phyloP scores from a whole-genome alignment of 2,113 vertebrate species.

The Microcebus tavaratra region DNA sequence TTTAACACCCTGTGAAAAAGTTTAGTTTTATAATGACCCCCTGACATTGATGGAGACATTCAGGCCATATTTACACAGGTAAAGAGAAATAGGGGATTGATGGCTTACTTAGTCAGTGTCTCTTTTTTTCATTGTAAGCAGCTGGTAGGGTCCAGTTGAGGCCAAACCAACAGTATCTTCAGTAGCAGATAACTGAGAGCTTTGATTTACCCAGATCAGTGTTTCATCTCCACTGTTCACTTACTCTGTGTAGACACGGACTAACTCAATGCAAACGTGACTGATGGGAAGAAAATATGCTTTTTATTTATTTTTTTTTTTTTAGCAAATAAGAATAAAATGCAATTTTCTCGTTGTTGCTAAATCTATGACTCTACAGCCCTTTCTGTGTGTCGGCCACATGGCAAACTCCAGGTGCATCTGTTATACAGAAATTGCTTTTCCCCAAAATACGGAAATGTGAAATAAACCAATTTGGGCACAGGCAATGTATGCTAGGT shows the following conservation, averaged over 20 bases:
- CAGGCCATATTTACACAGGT: not conserved
- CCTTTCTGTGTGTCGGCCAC: not conserved
- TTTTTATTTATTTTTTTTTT: constrained; percentile 44
- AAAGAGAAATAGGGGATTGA: not conserved
- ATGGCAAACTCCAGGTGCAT: constrained; percentile 72
- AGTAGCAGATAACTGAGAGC: not conserved
- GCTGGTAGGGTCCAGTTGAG: not conserved
- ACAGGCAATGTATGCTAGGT: constrained; percentile 80
- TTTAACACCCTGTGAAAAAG: not conserved
- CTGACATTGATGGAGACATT: not conserved
- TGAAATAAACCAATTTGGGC: constrained; percentile 85
- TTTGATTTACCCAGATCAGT: not conserved
- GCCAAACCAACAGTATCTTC: constrained; percentile 3
- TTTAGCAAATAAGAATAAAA: constrained; percentile 67
- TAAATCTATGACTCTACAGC: constrained; percentile 42
- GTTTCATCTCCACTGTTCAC: not conserved
- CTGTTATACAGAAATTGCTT: constrained; percentile 82
- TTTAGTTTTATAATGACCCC: not conserved
- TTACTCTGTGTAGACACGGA: not conserved
- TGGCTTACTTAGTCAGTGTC: not conserved
- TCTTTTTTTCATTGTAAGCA: constrained; percentile 1
- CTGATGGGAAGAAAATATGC: constrained; percentile 33
- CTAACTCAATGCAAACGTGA: constrained; percentile 54
- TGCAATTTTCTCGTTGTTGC: constrained; percentile 52
- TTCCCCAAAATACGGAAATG: constrained; percentile 79